Evolutionary conservation across 2,888 invertebrate species (phyloP), one percentile per base, ranked within the genome.

Genomic region (Gryllus longicercus): DNA sequence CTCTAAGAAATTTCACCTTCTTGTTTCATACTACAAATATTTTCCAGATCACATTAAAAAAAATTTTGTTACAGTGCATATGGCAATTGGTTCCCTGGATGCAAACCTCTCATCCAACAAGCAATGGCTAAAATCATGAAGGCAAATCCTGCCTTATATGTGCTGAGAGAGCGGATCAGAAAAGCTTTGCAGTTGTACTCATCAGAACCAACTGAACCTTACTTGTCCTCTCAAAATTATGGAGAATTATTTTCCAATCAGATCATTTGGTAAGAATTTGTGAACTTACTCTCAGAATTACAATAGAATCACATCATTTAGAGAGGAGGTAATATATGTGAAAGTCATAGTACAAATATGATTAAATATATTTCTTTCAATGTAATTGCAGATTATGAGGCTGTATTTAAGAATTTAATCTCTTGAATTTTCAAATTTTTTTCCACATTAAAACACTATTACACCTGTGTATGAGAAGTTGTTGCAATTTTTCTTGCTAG

Each of bases 61-160:
- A n/a, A 21, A 8, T 38, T 5, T 8, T 38, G 8, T 38, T 84
- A 16, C 85, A 95, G 97, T 86, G 99, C 99, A 0, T 99, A 98
- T 86, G 99, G 99, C 49, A 99, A 99, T 88, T 99, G 99, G 99
- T 99, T 98, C 92, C 99, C 99, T 0, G 99, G 99, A 79, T 96
- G 96, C 87, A 99, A 99, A 86, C 98, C 99, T 0, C 90, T 99
- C 21, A 98, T 99, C 85, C 99, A 99, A 86, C 98, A 98, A 87
- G 98, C 99, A 0, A 99, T 99, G 99, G 99, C 99, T 0, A 99
- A 99, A 88, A 99, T 99, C 84, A 99, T 99, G 97, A 99, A 99
- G 88, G 99, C 99, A 0, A 99, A 99, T 89, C 99, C 99, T 0
- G 99, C 99, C 0, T 88, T 99, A 83, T 99, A 99, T 87, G 99